Percentiles rank a stretch among this genome's conserved stretches.
phyloP scores from a whole-genome alignment of 2,888 invertebrate genomes.

The Apoda limacodes region DNA sequence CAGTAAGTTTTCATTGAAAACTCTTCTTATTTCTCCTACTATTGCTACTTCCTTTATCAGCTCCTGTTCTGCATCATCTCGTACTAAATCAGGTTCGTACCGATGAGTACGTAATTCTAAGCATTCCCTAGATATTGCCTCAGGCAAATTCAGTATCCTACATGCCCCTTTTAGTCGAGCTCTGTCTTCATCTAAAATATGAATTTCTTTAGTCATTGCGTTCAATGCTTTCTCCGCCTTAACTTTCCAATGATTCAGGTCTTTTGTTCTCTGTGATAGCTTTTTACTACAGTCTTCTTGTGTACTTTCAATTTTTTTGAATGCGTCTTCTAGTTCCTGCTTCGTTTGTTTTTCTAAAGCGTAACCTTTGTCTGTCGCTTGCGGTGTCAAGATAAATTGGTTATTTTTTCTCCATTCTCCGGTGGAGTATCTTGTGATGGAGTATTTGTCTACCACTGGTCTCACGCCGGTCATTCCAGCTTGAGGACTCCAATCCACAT shows the following conservation, averaged over 20 bases:
- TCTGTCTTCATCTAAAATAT: constrained; percentile 72
- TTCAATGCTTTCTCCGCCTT: constrained; percentile 73
- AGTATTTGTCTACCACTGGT: constrained; percentile 83
- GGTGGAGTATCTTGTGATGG: constrained; percentile 78
- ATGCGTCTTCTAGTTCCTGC: constrained; percentile 61
- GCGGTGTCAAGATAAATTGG: constrained; percentile 51
- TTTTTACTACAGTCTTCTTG: constrained; percentile 55
- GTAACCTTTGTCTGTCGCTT: constrained; percentile 41
- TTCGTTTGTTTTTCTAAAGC: constrained; percentile 32
- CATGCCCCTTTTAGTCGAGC: constrained; percentile 74
- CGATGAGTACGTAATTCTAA: constrained; percentile 76
- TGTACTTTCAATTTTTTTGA: constrained; percentile 63
- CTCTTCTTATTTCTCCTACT: constrained; percentile 76
- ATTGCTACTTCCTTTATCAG: constrained; percentile 80
- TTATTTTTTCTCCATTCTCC: constrained; percentile 79
- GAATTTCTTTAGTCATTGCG: constrained; percentile 75
- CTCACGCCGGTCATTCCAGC: constrained; percentile 79
- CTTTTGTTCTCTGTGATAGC: constrained; percentile 34
- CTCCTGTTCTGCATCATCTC: constrained; percentile 85
- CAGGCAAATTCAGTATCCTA: constrained; percentile 76
- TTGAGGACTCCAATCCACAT: constrained; percentile 79
- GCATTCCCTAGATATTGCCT: constrained; percentile 79
- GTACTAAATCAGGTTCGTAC: constrained; percentile 79
- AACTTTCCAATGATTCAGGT: constrained; percentile 75
- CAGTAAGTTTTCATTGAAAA: constrained; percentile 71